Conservation (phyloP, 2,888 invertebrate genomes). For the Balanococcus diminutus region DNA sequence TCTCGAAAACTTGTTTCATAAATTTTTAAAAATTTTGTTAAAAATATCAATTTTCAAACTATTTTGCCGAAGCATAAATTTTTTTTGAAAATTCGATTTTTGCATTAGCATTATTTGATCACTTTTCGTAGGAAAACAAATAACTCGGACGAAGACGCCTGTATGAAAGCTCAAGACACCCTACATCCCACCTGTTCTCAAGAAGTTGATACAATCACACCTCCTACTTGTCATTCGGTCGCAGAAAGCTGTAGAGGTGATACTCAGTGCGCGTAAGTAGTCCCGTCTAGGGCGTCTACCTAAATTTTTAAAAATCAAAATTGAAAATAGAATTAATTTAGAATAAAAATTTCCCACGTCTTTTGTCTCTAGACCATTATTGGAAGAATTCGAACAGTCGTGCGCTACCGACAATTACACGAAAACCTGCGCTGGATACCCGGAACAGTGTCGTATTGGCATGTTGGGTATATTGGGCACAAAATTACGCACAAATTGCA, state of each 20-base stretch:
- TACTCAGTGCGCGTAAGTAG: constrained; percentile 78
- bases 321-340: not conserved
- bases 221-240: constrained; percentile 85
- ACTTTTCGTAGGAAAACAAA: constrained; percentile 76
- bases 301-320: not conserved
- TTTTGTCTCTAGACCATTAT: constrained; percentile 68
- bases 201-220: constrained; percentile 71
- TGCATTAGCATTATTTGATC: too few species aligned
- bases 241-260: constrained; percentile 83
- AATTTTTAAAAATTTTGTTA: too few species aligned
- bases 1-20: too few species aligned
- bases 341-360: constrained; percentile 45
- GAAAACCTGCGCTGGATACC: constrained; percentile 85
- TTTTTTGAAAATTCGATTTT: not conserved
- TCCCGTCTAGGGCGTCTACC: not conserved
- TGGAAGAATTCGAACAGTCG: constrained; percentile 88
- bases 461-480: constrained; percentile 88
- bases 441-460: constrained; percentile 82
- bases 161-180: constrained; percentile 87
- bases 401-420: constrained; percentile 90
- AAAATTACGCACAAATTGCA: constrained; percentile 84
- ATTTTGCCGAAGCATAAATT: too few species aligned
- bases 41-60: too few species aligned
- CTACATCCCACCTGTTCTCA: constrained; percentile 89
- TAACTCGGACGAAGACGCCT: constrained; percentile 78